phyloP scores from a whole-genome alignment of 2,797 vertebrate species.

The Clarias fuscus region DNA sequence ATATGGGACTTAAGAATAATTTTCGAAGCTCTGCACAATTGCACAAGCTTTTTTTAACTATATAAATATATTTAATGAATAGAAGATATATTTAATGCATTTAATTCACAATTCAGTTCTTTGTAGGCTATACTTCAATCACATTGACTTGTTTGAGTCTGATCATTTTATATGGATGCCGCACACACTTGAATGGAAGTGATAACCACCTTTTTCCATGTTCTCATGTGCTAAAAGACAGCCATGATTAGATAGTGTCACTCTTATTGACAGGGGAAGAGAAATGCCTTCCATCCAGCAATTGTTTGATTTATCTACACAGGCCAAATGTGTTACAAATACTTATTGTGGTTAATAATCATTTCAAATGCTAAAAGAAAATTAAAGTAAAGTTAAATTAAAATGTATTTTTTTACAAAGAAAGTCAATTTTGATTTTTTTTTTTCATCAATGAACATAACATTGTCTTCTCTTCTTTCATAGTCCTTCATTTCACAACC shows the following conservation, averaged over 20 bases:
- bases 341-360: neutral
- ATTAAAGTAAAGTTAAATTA: neutral
- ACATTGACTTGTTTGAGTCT: constrained; percentile 32
- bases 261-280: neutral
- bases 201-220: neutral
- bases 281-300: neutral
- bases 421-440: neutral
- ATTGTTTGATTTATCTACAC: constrained; percentile 19
- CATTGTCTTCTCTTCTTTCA: neutral
- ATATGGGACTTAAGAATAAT: neutral
- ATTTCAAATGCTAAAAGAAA: neutral
- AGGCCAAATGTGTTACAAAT: neutral
- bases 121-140: neutral
- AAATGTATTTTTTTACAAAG: neutral
- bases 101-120: neutral
- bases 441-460: neutral
- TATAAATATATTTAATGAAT: neutral
- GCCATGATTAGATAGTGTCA: neutral
- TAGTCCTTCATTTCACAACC: neutral
- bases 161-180: no score
- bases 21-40: neutral
- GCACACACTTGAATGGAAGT: neutral
- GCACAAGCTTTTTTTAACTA: constrained; percentile 36
- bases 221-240: neutral
- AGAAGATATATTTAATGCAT: constrained; percentile 5